A percentile compares a stretch with the other conserved stretches of the same genome.
phyloP scores from a whole-genome alignment of 1,140 invertebrate genomes.

The Trialeurodes vaporariorum region DNA sequence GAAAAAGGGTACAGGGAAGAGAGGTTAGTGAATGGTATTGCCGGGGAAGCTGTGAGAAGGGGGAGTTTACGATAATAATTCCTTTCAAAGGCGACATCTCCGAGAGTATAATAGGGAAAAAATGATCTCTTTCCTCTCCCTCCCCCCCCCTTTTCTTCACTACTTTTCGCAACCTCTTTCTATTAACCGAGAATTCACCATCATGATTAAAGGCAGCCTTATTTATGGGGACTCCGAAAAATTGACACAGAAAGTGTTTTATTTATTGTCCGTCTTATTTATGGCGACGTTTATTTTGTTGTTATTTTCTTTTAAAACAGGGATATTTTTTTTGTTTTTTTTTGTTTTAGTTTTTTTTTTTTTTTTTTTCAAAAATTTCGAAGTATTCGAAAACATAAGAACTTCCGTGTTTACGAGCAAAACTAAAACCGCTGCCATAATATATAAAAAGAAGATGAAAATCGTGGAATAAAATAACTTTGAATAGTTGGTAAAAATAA shows the following conservation, averaged over 20 bases:
- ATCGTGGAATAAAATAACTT: no score
- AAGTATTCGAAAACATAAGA: no score
- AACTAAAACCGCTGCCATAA: no score
- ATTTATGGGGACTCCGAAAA: neutral
- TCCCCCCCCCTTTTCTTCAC: no score
- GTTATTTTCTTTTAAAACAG: neutral
- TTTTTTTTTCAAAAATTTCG: no score
- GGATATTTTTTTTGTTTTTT: neutral
- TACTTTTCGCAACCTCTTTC: no score
- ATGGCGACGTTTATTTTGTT: neutral
- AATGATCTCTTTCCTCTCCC: neutral
- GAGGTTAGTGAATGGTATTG: no score
- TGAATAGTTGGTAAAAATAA: no score
- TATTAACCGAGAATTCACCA: neutral
- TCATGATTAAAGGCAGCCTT: neutral
- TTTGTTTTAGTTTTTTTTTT: neutral
- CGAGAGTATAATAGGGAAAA: neutral
- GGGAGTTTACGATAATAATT: neutral
- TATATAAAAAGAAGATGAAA: no score
- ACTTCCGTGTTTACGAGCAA: no score
- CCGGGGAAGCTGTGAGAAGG: neutral
- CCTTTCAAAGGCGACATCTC: neutral
- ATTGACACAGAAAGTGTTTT: neutral
- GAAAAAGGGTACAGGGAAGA: no score
- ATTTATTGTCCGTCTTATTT: neutral